Evolutionary conservation across 2,797 vertebrate genomes (phyloP), one percentile per base, ranked within the genome.

Genomic region (Fistularia commersonii): DNA sequence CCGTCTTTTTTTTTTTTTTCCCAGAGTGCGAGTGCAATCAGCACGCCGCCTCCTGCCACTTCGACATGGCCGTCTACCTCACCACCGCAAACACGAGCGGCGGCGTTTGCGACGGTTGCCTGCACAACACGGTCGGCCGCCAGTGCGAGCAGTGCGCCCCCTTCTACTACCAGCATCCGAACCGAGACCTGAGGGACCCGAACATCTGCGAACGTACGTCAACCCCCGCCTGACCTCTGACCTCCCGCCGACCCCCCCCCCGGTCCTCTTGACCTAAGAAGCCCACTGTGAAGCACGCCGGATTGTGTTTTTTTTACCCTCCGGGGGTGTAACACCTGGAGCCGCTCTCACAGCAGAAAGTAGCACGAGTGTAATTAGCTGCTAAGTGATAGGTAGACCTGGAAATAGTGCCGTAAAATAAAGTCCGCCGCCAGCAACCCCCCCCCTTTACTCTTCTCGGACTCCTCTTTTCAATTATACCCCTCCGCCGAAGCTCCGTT

Each of bases 1-100:
- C 7, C 31, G 10, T 5, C 15, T 3, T 10, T 11, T 45, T 12
- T 1, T 45, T 15, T 38, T 14, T 48, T 7, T 43, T 39, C 15
- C 32, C 87, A 99, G 97, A 67, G 72, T 99, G 97, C 31, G 93
- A 95, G 64, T 99, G 97, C 73, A 98, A 98, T 8, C 89, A 87
- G 1, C 97, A 99, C 70, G 87, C 96, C n/a, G 14, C 62, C 6
- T 80, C 88, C 0, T 99, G 97, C 69, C 95, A 98, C 85, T 99
- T 99, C 0, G 94, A 99, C 88, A 87, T 92, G 88, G 94, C 93
- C 0, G 89, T 93, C 51, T 98, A 92, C 83, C 47, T 91, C 76
- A 86, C 92, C 0, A 93, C 91, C 0, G 90, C 93, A 12, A 98
- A 98, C 11, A 40, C 76, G 60, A 98, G 93, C 0, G 97, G 97